A percentile compares a stretch with the other conserved stretches of the same genome.
These are phyloP conservation scores for Dryobates pubescens DNA, from an alignment of 2,797 vertebrate species.

Conservation along the genomic window DNA sequence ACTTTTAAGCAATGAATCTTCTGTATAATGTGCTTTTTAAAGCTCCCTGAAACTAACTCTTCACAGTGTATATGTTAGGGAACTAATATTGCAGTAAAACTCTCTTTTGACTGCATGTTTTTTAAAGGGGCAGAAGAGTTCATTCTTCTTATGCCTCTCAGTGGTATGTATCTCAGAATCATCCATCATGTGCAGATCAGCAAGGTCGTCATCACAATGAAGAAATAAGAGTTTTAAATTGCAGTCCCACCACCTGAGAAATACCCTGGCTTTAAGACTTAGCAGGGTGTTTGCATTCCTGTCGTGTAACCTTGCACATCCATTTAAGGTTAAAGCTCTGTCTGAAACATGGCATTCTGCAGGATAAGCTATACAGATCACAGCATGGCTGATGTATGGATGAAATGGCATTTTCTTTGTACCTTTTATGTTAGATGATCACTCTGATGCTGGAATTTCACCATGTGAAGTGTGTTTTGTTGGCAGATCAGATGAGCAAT, in stretches of 20 bases:
- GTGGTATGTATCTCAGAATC: background rate
- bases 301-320: background rate
- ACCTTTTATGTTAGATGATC: background rate
- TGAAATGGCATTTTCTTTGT: background rate
- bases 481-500: background rate
- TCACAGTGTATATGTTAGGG: conserved; percentile 17
- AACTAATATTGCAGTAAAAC: conserved; percentile 4
- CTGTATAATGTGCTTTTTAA: conserved; percentile 15
- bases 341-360: conserved; percentile 3
- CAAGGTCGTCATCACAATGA: background rate
- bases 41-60: conserved; percentile 27
- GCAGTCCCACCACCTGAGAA: conserved; percentile 31
- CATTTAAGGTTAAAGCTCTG: background rate
- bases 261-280: conserved; percentile 13
- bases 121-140: background rate
- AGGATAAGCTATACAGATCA: conserved; percentile 8
- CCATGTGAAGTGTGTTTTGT: background rate
- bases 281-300: conserved; percentile 46
- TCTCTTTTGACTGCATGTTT: background rate
- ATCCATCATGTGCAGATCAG: conserved; percentile 24
- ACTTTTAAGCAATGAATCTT: conserved; percentile 35
- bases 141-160: background rate
- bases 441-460: background rate
- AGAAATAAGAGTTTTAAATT: conserved; percentile 56
- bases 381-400: background rate